These are phyloP conservation scores for Tokudaia muenninki DNA, from an alignment of 2,797 vertebrate species.

Conservation along the genomic window DNA sequence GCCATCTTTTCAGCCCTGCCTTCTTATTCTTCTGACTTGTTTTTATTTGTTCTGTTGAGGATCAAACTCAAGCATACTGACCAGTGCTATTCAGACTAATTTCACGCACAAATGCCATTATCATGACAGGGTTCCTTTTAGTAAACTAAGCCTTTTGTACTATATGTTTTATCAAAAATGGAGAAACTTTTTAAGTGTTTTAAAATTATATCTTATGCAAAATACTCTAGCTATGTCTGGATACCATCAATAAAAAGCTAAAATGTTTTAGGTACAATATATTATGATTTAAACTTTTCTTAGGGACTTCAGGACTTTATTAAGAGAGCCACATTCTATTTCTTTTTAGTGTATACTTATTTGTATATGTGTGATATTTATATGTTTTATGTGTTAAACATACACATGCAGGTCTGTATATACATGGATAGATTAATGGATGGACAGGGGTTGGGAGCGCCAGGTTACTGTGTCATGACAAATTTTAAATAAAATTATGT, in stretches of 20 bases:
- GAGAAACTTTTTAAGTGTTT: constrained; percentile 42
- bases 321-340: constrained; percentile 34
- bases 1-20: too few species aligned
- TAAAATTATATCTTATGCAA: constrained; percentile 46
- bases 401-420: background rate
- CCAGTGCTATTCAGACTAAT: constrained; percentile 44
- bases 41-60: background rate
- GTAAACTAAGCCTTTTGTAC: constrained; percentile 29
- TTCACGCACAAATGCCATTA: constrained; percentile 29
- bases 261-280: constrained; percentile 30
- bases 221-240: background rate
- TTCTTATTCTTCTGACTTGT: background rate
- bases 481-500: constrained; percentile 20
- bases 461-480: constrained; percentile 45
- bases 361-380: background rate
- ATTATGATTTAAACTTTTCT: constrained; percentile 49
- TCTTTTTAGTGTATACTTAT: background rate
- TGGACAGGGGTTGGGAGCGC: background rate
- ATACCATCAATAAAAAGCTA: constrained; percentile 25
- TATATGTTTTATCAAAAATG: constrained; percentile 31
- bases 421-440: background rate
- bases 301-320: constrained; percentile 32
- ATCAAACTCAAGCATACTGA: background rate
- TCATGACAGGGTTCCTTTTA: constrained; percentile 54
- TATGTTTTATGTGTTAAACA: background rate